phyloP scores from a whole-genome alignment of 2,888 invertebrate genomes.

The Pandemis cinnamomeana region DNA sequence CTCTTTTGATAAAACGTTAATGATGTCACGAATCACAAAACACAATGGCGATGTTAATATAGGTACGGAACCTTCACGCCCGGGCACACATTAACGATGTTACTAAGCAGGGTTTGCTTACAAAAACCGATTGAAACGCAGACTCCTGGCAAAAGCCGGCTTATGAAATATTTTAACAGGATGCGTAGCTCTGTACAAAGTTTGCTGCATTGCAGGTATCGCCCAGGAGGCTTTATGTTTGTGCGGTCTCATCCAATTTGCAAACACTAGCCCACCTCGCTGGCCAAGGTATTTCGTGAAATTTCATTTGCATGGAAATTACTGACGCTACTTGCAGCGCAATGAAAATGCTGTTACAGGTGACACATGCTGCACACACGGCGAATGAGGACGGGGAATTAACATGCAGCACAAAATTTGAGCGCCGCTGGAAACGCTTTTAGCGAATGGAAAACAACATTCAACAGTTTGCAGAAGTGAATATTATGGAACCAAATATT shows the following conservation, averaged over 20 bases:
- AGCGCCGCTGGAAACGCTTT: constrained; percentile 1
- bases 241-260: constrained; percentile 68
- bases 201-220: constrained; percentile 51
- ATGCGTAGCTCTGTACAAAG: constrained; percentile 39
- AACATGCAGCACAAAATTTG: constrained; percentile 23
- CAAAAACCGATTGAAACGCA: constrained; percentile 31
- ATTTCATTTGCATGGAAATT: constrained; percentile 69
- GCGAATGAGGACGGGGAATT: constrained; percentile 19
- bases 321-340: constrained; percentile 23
- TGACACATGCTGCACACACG: constrained; percentile 37
- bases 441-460: constrained; percentile 8
- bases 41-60: constrained; percentile 10
- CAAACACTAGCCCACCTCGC: constrained; percentile 59
- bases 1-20: constrained; percentile 3
- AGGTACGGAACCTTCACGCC: constrained; percentile 9
- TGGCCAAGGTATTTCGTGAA: constrained; percentile 53
- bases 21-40: constrained; percentile 26
- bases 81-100: constrained; percentile 22
- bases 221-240: constrained; percentile 47
- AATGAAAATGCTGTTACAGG: constrained; percentile 17
- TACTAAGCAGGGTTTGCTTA: constrained; percentile 23
- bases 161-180: constrained; percentile 42
- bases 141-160: constrained; percentile 29
- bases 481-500: neutral
- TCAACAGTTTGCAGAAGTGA: neutral